A percentile compares a stretch with the other conserved stretches of the same genome.
phyloP scores from a whole-genome alignment of 2,797 vertebrate species.

The Octomys mimax region DNA sequence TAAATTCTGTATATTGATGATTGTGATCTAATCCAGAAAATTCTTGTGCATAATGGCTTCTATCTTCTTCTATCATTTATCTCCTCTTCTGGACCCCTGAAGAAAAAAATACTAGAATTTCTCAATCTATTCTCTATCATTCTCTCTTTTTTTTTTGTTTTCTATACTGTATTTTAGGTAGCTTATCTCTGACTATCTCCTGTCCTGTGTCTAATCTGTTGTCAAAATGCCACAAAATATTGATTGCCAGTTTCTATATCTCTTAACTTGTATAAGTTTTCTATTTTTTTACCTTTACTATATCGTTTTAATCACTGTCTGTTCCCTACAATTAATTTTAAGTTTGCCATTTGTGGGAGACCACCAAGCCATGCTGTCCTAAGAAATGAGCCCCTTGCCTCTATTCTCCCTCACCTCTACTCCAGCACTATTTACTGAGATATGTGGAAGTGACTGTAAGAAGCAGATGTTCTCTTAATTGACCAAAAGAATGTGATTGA shows the following conservation, averaged over 20 bases:
- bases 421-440: not conserved
- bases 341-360: not conserved
- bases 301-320: not conserved
- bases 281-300: not conserved
- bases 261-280: not conserved
- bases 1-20: not conserved
- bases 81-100: not conserved
- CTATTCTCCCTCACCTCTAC: not conserved
- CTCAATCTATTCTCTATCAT: not conserved
- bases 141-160: not conserved
- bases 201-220: not conserved
- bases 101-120: not conserved
- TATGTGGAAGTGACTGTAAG: not conserved
- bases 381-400: not conserved
- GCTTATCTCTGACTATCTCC: not conserved
- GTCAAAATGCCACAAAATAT: not conserved
- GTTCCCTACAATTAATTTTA: not conserved
- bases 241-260: not conserved
- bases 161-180: not conserved
- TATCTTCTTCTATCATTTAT: not conserved
- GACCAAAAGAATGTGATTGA: not conserved
- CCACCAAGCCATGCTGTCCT: not conserved
- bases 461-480: not conserved
- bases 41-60: not conserved
- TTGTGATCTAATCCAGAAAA: not conserved